Evolutionary conservation across 2,797 vertebrate genomes (phyloP), one percentile per base, ranked within the genome.

Genomic region (Carduelis carduelis): DNA sequence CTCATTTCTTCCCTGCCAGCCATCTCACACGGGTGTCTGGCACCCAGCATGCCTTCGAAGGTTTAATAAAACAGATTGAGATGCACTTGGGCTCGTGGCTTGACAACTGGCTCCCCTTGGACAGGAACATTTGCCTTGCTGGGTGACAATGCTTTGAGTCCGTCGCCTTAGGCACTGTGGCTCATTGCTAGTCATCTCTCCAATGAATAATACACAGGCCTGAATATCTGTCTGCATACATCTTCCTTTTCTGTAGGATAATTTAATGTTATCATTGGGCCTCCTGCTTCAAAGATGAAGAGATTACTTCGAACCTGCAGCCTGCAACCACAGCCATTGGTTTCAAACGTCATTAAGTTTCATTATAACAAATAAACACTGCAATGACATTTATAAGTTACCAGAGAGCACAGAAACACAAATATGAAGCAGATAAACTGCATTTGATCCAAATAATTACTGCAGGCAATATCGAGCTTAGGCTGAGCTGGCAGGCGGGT

Each of bases 371-470:
- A 98, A 98, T 98, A 98, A 98, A 98, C 97, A 97, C 96, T 72
- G 83, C 97, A 89, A 68, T 98, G 98, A 98, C 98, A 98, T 98
- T 98, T 98, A 98, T 98, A 98, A 98, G 98, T 98, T 98, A 98
- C 97, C 96, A 72, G 97, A 93, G 96, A 98, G 98, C 97, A 85
- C 95, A 96, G 96, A 97, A 98, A 97, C 97, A 98, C 97, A 98
- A 97, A 98, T 98, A 97, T 97, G 97, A 98, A 97, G 96, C 97
- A 98, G 97, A 98, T 98, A 98, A 98, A 98, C 97, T 98, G 96
- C 95, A 93, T 98, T 98, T 97, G 98, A 98, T 98, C 97, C 97
- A 97, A 98, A 98, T 98, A 98, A 98, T 98, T 98, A 98, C 98
- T 97, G 97, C 97, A 98, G 98, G 98, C 97, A 98, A 98, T 98